Evolutionary conservation across 2,888 invertebrate genomes (phyloP).

Genomic region (Philonicus albiceps): DNA sequence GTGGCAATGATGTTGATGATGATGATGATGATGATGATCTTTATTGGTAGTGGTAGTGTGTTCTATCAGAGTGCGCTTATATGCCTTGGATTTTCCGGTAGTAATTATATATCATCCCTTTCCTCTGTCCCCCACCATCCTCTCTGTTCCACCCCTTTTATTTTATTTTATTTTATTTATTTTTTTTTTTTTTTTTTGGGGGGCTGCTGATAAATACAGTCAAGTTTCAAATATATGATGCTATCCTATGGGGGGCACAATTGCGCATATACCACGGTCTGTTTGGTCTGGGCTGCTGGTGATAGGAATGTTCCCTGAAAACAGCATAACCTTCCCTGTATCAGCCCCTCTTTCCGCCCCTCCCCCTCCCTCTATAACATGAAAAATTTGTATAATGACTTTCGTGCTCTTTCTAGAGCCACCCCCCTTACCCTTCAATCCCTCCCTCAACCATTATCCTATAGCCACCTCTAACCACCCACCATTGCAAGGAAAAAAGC

Average conservation of each 20-base stretch:
- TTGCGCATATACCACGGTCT: slow-evolving; percentile 7
- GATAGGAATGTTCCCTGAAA: not conserved
- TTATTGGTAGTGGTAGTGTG: not conserved
- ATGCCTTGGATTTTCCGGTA: not conserved
- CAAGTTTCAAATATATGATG: not conserved
- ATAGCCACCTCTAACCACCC: too few relatives aligned
- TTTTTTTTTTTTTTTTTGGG: too few relatives aligned
- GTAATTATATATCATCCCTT: slow-evolving; percentile 36
- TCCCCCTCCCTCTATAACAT: not conserved
- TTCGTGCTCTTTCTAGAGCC: not conserved
- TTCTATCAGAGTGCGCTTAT: not conserved
- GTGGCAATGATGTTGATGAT: not conserved
- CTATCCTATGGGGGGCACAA: not conserved
- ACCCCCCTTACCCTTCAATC: too few relatives aligned
- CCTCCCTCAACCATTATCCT: too few relatives aligned
- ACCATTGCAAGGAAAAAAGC: not conserved
- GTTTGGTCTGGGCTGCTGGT: not conserved
- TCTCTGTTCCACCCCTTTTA: not conserved
- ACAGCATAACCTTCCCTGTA: not conserved
- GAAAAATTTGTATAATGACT: slow-evolving; percentile 18
- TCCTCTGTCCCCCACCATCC: not conserved
- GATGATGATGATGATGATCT: not conserved
- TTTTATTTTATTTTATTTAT: too few relatives aligned
- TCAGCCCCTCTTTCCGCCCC: too few relatives aligned
- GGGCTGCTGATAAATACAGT: not conserved